A percentile compares a stretch with the other conserved stretches of the same genome.
These are phyloP conservation scores for Calameuta idolon DNA, from an alignment of 2,888 invertebrate genomes.

Conservation along the genomic window DNA sequence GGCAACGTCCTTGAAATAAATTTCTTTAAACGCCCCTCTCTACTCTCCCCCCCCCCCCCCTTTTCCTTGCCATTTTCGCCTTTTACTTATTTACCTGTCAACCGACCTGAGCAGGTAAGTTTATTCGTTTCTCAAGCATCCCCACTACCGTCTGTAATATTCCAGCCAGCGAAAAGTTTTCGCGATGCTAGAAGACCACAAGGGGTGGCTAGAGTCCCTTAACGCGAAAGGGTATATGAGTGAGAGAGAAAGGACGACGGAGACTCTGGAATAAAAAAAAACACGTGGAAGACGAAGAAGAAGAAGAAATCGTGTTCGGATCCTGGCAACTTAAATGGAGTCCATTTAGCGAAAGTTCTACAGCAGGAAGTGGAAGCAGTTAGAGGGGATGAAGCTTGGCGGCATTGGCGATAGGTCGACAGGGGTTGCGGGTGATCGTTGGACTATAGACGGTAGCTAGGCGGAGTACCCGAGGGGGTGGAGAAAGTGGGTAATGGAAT, in stretches of 20 bases:
- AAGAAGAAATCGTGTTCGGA: neutral
- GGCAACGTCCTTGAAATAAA: neutral
- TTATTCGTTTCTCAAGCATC: neutral
- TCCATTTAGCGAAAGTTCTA: constrained; percentile 44
- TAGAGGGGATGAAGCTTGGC: constrained; percentile 34
- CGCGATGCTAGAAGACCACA: neutral
- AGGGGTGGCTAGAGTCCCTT: neutral
- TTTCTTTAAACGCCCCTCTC: neutral
- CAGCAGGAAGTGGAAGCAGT: constrained; percentile 35
- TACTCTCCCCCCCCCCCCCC: neutral
- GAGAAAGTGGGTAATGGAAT: constrained; percentile 55
- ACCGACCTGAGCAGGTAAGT: neutral
- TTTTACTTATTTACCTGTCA: neutral
- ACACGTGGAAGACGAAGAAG: neutral
- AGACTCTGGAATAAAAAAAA: neutral
- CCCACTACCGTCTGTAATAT: neutral
- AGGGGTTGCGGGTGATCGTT: constrained; percentile 28
- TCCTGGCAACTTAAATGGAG: constrained; percentile 29
- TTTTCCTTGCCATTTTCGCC: neutral
- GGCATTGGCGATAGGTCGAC: constrained; percentile 31
- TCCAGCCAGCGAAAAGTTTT: neutral
- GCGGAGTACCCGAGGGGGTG: constrained; percentile 25
- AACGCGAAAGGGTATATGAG: neutral
- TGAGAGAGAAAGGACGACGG: neutral
- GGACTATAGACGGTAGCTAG: neutral